These are phyloP conservation scores for Taeniopygia guttata DNA, from an alignment of 2,797 vertebrate genomes.

Conservation along the genomic window DNA sequence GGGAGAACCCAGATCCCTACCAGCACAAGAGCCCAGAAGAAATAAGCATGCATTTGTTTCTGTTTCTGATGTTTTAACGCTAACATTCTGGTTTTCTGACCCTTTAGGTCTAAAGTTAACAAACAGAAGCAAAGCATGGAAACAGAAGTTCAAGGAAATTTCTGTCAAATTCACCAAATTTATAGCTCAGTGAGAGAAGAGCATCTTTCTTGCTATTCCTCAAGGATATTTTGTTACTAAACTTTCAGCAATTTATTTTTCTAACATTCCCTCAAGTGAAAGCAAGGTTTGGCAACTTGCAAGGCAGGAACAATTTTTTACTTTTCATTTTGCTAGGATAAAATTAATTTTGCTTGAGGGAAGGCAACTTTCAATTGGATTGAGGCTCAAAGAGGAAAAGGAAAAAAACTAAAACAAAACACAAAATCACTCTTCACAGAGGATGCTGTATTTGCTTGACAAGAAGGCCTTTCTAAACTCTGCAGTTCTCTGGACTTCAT, in stretches of 20 bases:
- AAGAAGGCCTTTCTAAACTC: neutral
- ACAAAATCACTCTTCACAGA: neutral
- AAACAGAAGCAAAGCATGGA: neutral
- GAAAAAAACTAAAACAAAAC: neutral
- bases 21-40: neutral
- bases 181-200: neutral
- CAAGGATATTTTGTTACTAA: neutral
- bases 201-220: neutral
- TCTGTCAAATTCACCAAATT: neutral
- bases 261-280: neutral
- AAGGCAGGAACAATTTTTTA: neutral
- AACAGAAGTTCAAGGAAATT: neutral
- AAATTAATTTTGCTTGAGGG: neutral
- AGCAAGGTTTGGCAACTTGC: neutral
- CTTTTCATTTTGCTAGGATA: neutral
- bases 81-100: accelerated
- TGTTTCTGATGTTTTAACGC: neutral
- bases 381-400: neutral
- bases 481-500: neutral
- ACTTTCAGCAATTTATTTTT: neutral
- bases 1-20: neutral
- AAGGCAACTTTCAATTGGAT: neutral
- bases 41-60: neutral
- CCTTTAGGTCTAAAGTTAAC: neutral
- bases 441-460: neutral